Evolutionary conservation across 2,888 invertebrate species (phyloP), one percentile per base, ranked within the genome.

Genomic region (Napeogenes inachia): DNA sequence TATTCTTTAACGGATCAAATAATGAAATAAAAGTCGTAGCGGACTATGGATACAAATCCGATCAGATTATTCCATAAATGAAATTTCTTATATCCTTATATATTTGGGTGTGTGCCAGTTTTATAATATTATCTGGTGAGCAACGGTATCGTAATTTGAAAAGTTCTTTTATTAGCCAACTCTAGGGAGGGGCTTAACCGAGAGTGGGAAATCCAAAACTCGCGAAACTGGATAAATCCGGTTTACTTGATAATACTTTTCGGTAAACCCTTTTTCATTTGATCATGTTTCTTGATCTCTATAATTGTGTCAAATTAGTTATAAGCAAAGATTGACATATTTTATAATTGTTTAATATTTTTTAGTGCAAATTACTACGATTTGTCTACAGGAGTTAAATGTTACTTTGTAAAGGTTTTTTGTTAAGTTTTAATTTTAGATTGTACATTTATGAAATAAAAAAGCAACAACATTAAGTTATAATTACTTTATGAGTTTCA

Each of bases 161-260:
- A 70, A 70, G 65, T 70, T 70, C 47, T 66, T 66, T 70, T 71
- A 71, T 71, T 68, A 69, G 61, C 57, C 45, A 66, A 63, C 68
- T 68, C 68, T 61, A 67, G 63, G 59, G 66, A 67, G 69, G 70
- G 66, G 63, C 63, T 71, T 67, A 71, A 68, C 64, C 67, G 64
- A 60, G 63, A 60, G 67, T 54, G 64, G 64, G 59, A 62, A 68
- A 63, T 70, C 68, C 67, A 66, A 66, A 68, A 69, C 64, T 66
- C 62, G 57, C 59, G 61, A 58, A 68, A 64, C 69, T 65, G 66
- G 61, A 65, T 69, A 70, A 70, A 68, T 72, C 71, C 70, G 63
- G 68, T 55, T 63, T 64, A 62, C 67, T 67, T 64, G 63, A 62
- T 56, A 68, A 71, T 64, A 70, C 66, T 64, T 64, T 67, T 64